Conservation (phyloP, 2,113 vertebrate species). For the Bambusicola thoracicus region DNA sequence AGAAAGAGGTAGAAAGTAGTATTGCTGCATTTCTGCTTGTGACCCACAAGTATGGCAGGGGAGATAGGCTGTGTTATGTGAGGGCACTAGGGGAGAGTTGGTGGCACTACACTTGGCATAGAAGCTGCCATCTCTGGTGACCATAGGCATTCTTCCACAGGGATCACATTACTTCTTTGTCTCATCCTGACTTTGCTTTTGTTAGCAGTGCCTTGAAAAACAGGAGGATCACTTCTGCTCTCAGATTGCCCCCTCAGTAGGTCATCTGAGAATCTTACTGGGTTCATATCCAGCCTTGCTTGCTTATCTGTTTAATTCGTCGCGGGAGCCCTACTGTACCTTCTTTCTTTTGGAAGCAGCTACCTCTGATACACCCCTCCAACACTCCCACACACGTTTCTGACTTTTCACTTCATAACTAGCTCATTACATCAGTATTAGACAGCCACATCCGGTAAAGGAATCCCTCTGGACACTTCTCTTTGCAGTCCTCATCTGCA, state of each 20-base stretch:
- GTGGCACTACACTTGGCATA: not conserved
- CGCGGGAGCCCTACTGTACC: not conserved
- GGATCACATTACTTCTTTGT: not conserved
- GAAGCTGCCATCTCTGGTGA: not conserved
- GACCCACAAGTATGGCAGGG: not conserved
- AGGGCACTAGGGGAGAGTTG: not conserved
- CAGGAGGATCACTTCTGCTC: not conserved
- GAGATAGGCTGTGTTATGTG: fast-evolving
- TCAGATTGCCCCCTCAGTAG: not conserved
- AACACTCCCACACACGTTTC: constrained; percentile 9
- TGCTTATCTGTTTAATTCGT: not conserved
- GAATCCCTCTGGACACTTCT: not conserved
- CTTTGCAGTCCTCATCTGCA: not conserved
- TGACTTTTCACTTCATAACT: not conserved
- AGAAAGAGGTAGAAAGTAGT: not conserved
- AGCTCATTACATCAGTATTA: constrained; percentile 15
- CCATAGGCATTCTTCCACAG: fast-evolving
- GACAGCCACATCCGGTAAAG: not conserved
- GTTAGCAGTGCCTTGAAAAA: not conserved
- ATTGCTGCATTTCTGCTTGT: not conserved
- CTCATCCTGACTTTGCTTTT: not conserved
- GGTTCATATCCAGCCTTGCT: not conserved
- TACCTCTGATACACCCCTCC: not conserved
- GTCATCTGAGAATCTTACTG: not conserved
- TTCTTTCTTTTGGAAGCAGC: constrained; percentile 5